A percentile compares a stretch with the other conserved stretches of the same genome.
Conservation (phyloP, 2,113 vertebrate species). For the Nibea albiflora region DNA sequence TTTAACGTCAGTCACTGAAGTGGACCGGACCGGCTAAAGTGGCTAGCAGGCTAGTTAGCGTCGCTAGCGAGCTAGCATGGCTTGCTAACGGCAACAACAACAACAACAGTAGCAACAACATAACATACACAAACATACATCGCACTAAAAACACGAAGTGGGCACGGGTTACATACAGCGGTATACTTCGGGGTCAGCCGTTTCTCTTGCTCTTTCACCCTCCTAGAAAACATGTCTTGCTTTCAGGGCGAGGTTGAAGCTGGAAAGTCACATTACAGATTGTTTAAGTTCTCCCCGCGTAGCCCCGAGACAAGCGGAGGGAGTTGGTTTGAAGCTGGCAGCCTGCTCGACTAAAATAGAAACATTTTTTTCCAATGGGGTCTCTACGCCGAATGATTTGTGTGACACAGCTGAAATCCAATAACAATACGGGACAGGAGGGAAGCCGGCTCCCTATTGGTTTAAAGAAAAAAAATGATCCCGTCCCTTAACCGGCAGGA, state of each 20-base stretch:
- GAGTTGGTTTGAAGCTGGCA: slow-evolving; percentile 33
- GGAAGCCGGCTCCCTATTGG: slow-evolving; percentile 56
- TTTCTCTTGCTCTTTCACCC: slow-evolving; percentile 77
- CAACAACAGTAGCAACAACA: slow-evolving; percentile 18
- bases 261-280: slow-evolving; percentile 74
- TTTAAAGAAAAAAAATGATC: background rate
- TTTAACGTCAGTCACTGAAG: slow-evolving; percentile 27
- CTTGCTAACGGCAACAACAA: slow-evolving; percentile 34
- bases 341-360: slow-evolving; percentile 60
- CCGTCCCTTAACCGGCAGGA: slow-evolving; percentile 1
- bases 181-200: slow-evolving; percentile 82
- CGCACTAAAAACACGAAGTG: background rate
- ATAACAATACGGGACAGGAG: slow-evolving; percentile 48
- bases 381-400: slow-evolving; percentile 28
- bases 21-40: slow-evolving; percentile 26
- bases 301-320: slow-evolving; percentile 32
- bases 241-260: slow-evolving; percentile 52
- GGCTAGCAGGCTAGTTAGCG: slow-evolving; percentile 64
- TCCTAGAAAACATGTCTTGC: slow-evolving; percentile 84
- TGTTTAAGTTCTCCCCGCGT: slow-evolving; percentile 51
- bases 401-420: slow-evolving; percentile 69
- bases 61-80: slow-evolving; percentile 55
- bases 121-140: background rate
- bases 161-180: slow-evolving; percentile 72
- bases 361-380: slow-evolving; percentile 39